These are phyloP conservation scores for Actinia tenebrosa DNA, from an alignment of 64 coral and sea anemone genomes.

Conservation along the genomic window DNA sequence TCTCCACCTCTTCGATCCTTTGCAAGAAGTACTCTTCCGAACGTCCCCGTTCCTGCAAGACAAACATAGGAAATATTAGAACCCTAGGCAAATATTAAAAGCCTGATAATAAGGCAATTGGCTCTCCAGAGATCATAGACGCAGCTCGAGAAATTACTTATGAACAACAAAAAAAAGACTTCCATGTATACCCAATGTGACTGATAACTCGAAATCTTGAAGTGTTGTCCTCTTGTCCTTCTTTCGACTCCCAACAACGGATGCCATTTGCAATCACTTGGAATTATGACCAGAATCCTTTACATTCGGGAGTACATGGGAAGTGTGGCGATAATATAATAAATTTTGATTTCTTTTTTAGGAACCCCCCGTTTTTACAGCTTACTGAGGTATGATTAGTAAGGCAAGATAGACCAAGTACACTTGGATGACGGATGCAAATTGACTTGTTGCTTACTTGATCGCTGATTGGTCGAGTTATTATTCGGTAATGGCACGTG, in stretches of 20 bases:
- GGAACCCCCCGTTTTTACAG: background rate
- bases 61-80: slow-evolving; percentile 14
- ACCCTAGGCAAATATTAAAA: background rate
- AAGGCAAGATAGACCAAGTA: background rate
- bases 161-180: background rate
- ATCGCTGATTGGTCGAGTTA: background rate
- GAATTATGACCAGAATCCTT: background rate
- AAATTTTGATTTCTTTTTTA: background rate
- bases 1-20: slow-evolving; percentile 61
- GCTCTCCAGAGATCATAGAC: background rate
- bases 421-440: background rate
- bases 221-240: slow-evolving; percentile 83
- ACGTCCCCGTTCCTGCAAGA: slow-evolving; percentile 87
- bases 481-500: background rate
- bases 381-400: background rate
- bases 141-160: background rate
- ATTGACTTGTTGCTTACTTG: slow-evolving; percentile 1
- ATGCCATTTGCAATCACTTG: slow-evolving; percentile 44
- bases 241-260: slow-evolving; percentile 64
- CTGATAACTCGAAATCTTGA: slow-evolving; percentile 85
- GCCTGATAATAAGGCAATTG: background rate
- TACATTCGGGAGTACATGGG: slow-evolving; percentile 10
- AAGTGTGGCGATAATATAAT: background rate
- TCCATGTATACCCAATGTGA: slow-evolving; percentile 60
- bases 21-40: slow-evolving; percentile 84